Base-by-base conservation (phyloP, 2,888 invertebrate species). In the Copidosoma aretas region DNA sequence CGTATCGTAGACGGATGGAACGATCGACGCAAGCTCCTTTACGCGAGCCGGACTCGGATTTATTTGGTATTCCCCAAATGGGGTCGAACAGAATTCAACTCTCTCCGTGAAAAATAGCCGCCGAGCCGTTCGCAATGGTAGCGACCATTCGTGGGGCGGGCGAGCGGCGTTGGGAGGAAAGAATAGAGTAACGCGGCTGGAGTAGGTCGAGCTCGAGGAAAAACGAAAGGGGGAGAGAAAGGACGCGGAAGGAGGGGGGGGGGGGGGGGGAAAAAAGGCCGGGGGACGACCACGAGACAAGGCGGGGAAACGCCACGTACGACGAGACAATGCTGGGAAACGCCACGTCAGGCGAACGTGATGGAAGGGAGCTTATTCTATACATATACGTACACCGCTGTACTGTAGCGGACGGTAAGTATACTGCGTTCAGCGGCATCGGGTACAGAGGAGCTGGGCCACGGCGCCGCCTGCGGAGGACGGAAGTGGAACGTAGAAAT, bases 401-500 rank as follows among this genome's bases (percentile, higher is more conserved):
- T n/a, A n/a, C n/a, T n/a, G n/a, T n/a, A n/a, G n/a, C n/a, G n/a
- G n/a, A n/a, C n/a, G n/a, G n/a, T n/a, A n/a, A n/a, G n/a, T n/a
- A n/a, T n/a, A n/a, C n/a, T n/a, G n/a, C n/a, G n/a, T n/a, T n/a
- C n/a, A n/a, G n/a, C n/a, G n/a, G n/a, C n/a, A n/a, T n/a, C n/a
- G n/a, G n/a, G n/a, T n/a, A n/a, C n/a, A n/a, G n/a, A n/a, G n/a
- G n/a, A n/a, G 21, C 32, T 32, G 32, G 8, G 32, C 8, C 4
- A 14, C 8, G 10, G 19, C 21, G 21, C 24, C 8, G 21, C 60
- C 22, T 52, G 52, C 52, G 64, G 73, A 64, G 70, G 71, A 64
- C 73, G 66, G 73, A 73, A 76, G 75, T 76, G 73, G 75, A 52
- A 71, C 71, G 60, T 67, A 67, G 70, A 77, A 75, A 77, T 76